phyloP scores from a whole-genome alignment of 2,888 invertebrate genomes.

The Megastigmus dorsalis region DNA sequence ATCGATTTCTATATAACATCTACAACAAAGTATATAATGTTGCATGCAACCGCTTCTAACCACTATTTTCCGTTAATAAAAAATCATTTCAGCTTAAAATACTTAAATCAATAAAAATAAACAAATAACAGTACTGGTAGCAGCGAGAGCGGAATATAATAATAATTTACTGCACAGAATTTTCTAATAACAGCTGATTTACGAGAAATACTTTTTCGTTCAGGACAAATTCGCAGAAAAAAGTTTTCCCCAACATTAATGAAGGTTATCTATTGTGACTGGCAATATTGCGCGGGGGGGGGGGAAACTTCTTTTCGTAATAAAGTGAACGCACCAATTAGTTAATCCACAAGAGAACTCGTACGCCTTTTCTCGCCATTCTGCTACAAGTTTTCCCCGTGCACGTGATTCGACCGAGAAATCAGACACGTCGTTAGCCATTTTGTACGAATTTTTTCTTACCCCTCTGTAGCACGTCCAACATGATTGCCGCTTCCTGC shows the following conservation, averaged over 20 bases:
- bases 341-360: conserved; percentile 15
- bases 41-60: too few relatives aligned
- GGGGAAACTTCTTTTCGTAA: conserved; percentile 17
- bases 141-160: too few relatives aligned
- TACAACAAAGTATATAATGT: too few relatives aligned
- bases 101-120: too few relatives aligned
- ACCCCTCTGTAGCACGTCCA: neutral
- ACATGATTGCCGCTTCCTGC: neutral
- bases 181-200: too few relatives aligned
- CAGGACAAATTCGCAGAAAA: neutral
- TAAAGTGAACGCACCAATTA: conserved; percentile 33
- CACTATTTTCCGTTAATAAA: too few relatives aligned
- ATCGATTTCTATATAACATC: too few relatives aligned
- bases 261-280: conserved; percentile 13
- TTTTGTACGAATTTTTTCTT: neutral
- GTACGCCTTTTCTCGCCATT: neutral
- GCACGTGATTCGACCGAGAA: conserved; percentile 22
- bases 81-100: too few relatives aligned
- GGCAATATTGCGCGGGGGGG: neutral
- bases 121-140: too few relatives aligned
- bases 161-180: too few relatives aligned
- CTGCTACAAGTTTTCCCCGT: conserved; percentile 1
- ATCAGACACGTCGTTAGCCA: conserved; percentile 12
- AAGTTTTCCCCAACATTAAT: conserved; percentile 19
- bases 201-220: conserved; percentile 13